Evolutionary conservation across 2,888 invertebrate species (phyloP).

Genomic region (Julus scandinavius): DNA sequence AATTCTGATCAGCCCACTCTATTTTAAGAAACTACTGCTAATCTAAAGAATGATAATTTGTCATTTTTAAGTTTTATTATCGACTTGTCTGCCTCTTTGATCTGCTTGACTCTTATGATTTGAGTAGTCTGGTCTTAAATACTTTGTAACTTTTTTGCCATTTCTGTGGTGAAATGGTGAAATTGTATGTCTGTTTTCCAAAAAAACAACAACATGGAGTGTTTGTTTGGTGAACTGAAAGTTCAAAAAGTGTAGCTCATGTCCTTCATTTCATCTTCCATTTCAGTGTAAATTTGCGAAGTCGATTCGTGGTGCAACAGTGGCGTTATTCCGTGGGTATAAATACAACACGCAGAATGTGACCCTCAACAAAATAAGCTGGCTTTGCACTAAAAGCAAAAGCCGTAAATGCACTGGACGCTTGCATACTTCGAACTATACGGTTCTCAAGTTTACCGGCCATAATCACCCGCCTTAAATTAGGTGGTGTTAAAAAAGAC

Average conservation of each 20-base stretch:
- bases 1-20: too few relatives aligned
- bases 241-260: neutral
- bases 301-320: conserved; percentile 9
- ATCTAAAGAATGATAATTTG: neutral
- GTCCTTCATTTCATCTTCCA: conserved; percentile 6
- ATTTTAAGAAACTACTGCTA: too few relatives aligned
- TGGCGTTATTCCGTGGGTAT: neutral
- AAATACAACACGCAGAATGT: conserved; percentile 31
- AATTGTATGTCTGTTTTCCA: neutral
- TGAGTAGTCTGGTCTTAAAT: neutral
- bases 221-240: neutral
- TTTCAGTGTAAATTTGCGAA: conserved; percentile 8
- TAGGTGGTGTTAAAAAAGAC: too few relatives aligned
- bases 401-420: conserved; percentile 4
- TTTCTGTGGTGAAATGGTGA: neutral
- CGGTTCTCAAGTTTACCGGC: neutral
- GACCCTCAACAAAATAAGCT: neutral
- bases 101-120: neutral
- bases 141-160: neutral
- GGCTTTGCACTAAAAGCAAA: conserved; percentile 20
- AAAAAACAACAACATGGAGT: too few relatives aligned
- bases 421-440: neutral
- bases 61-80: neutral
- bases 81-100: neutral
- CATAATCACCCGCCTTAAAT: neutral